A percentile compares a stretch with the other conserved stretches of the same genome.
phyloP scores from a whole-genome alignment of 35 echinoderm and acorn worm genomes.

The Ophiothrix spiculata region DNA sequence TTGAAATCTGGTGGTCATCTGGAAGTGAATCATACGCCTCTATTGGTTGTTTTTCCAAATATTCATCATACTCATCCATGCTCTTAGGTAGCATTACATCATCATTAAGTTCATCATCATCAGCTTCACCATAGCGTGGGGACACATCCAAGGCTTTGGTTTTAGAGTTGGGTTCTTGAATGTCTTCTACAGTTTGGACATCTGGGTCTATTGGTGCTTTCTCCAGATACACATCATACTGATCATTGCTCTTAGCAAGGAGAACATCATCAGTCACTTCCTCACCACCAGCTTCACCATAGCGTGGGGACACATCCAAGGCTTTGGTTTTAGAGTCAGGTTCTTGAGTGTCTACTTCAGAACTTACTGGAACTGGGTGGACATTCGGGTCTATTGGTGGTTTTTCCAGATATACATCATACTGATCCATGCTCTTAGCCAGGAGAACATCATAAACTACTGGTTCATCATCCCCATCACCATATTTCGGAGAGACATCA shows the following conservation, averaged over 20 bases:
- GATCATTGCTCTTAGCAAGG: background rate
- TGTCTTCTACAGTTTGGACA: too few species aligned
- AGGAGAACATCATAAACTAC: background rate
- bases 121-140: background rate
- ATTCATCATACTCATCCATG: background rate
- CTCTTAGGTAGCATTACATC: background rate
- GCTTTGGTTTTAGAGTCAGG: too few species aligned
- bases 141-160: background rate
- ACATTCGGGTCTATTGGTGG: background rate
- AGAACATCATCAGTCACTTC: too few species aligned
- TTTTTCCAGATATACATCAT: background rate
- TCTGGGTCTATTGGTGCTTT: background rate
- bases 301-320: background rate
- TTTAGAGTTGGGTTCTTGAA: too few species aligned
- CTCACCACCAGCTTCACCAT: too few species aligned
- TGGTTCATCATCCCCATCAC: background rate
- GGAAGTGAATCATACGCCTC: too few species aligned
- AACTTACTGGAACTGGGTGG: too few species aligned
- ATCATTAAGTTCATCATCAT: background rate
- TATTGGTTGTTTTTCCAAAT: background rate
- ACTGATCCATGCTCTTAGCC: slow-evolving; percentile 3
- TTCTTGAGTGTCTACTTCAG: too few species aligned
- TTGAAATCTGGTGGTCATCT: background rate
- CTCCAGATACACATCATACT: background rate
- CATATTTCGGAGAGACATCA: background rate